Conservation (phyloP, 2,797 vertebrate genomes). For the Melanotaenia nigrans region DNA sequence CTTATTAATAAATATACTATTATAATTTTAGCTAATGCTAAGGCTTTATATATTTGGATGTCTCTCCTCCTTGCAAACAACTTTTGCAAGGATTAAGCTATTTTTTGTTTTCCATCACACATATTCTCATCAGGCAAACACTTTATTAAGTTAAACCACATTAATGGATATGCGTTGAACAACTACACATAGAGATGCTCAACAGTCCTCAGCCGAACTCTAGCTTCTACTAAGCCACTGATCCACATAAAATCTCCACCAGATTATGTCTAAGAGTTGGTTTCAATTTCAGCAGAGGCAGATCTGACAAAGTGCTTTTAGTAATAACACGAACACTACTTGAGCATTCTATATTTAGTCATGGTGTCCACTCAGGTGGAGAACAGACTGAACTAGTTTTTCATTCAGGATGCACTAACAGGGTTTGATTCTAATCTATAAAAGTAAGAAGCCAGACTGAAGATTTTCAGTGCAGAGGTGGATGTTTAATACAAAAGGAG, state of each 20-base stretch:
- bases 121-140: too few relatives aligned
- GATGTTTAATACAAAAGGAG: not conserved
- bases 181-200: not conserved
- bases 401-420: not conserved
- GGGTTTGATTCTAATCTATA: not conserved
- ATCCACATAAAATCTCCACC: not conserved
- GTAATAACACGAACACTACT: not conserved
- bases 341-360: not conserved
- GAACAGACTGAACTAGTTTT: not conserved
- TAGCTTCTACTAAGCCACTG: not conserved
- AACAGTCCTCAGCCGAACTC: not conserved
- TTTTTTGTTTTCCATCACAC: too few relatives aligned
- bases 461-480: constrained; percentile 3
- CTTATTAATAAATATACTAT: too few relatives aligned
- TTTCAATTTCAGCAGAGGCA: constrained; percentile 6
- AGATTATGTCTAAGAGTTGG: constrained; percentile 12
- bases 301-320: constrained; percentile 1
- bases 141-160: too few relatives aligned
- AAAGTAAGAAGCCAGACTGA: not conserved
- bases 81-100: too few relatives aligned
- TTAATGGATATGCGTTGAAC: not conserved
- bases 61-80: too few relatives aligned
- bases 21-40: too few relatives aligned
- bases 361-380: not conserved
- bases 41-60: too few relatives aligned